A percentile compares a stretch with the other conserved stretches of the same genome.
These are phyloP conservation scores for Lissonota sp. DNA, from an alignment of 2,888 invertebrate genomes.

Conservation along the genomic window DNA sequence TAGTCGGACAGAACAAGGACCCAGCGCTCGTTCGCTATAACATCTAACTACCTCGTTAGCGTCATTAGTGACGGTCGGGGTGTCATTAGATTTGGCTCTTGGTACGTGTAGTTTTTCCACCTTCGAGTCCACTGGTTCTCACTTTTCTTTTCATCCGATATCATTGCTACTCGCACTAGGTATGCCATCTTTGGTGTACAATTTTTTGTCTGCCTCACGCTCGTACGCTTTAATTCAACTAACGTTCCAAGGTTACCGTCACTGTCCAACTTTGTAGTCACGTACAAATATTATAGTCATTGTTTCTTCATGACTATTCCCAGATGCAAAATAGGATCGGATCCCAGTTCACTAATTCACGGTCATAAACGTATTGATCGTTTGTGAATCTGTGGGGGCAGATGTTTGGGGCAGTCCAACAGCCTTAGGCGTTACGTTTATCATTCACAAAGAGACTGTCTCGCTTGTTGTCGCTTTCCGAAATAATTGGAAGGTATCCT, in stretches of 20 bases:
- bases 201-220: slow-evolving; percentile 17
- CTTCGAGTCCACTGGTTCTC: slow-evolving; percentile 54
- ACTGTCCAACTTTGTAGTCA: no score
- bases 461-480: slow-evolving; percentile 9
- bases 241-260: no score
- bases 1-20: slow-evolving; percentile 49
- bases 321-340: no score
- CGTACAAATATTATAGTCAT: no score
- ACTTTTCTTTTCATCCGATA: background rate
- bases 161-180: background rate
- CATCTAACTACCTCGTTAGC: slow-evolving; percentile 84
- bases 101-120: slow-evolving; percentile 79
- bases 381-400: no score
- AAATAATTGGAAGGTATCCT: slow-evolving; percentile 53
- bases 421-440: no score
- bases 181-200: background rate
- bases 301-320: no score
- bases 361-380: no score
- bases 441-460: background rate
- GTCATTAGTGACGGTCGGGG: slow-evolving; percentile 83
- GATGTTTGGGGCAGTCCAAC: no score
- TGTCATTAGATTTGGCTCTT: slow-evolving; percentile 83
- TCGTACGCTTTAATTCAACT: background rate
- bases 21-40: slow-evolving; percentile 77
- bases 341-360: no score